Evolutionary conservation across 2,113 vertebrate genomes (phyloP), one percentile per base, ranked within the genome.

Genomic region (Delphinus delphis): DNA sequence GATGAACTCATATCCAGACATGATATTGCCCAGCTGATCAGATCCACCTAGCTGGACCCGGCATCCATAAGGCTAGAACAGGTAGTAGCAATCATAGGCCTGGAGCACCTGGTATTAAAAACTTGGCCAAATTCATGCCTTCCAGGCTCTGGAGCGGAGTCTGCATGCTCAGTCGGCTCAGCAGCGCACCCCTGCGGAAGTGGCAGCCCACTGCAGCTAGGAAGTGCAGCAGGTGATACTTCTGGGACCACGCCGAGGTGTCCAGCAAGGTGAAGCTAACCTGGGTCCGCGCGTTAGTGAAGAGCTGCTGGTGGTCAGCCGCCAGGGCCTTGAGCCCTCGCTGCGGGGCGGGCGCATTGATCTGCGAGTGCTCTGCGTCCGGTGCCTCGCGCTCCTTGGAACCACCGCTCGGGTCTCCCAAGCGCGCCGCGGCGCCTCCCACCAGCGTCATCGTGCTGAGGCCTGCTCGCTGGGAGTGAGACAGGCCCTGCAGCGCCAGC

Each of bases 11-110:
- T 99, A 99, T 15, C 99, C 99, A 0, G 99, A 99, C 99, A 99
- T 99, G 96, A 99, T 97, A 97, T 99, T 99, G 58, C 99, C 99
- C 98, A 99, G 98, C 97, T 99, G 99, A 98, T 99, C 99, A 38
- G 98, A 98, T 28, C 99, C 77, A 2, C 99, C 99, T 17, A 99
- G 98, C 98, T 99, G 99, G 71, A 99, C 96, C 92, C 97, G 99
- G 98, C 99, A 99, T 95, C 99, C 99, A 73, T 99, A 98, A 15
- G 91, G 95, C 68, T 85, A 99, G 97, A 99, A 98, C 2, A 99
- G 98, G 97, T 99, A 98, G 79, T 99, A 98, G 98, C 99, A 99
- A 97, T 99, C 99, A 84, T 99, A 99, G 0, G 99, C 99, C 93
- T 99, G 99, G 83, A 99, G 99, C 41, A 99, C 99, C 84, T 99